Evolutionary conservation across 1,140 invertebrate genomes (phyloP).

Genomic region (Drosophila erecta): DNA sequence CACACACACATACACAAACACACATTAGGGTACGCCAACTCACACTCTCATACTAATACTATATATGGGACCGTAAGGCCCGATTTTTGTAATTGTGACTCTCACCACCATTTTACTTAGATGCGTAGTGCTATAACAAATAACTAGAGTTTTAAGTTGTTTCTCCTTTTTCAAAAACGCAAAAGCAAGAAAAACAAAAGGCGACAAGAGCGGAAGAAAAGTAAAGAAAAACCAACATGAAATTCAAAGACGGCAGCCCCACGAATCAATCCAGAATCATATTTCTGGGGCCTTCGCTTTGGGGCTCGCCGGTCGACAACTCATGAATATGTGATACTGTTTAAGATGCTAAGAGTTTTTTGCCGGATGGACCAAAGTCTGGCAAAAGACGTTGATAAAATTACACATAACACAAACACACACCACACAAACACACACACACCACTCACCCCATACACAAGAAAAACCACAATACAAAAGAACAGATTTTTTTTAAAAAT

Average conservation of each 20-base stretch:
- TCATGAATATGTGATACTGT: conserved; percentile 83
- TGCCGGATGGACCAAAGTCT: conserved; percentile 44
- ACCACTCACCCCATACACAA: neutral
- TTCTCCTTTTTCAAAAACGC: conserved; percentile 73
- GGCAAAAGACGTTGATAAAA: conserved; percentile 68
- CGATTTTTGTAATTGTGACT: conserved; percentile 75
- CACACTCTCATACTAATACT: conserved; percentile 68
- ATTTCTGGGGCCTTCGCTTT: conserved; percentile 28
- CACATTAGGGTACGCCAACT: conserved; percentile 57
- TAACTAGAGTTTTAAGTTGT: conserved; percentile 80
- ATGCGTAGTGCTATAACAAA: conserved; percentile 79
- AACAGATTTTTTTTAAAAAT: conserved; percentile 75
- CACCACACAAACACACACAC: conserved; percentile 10
- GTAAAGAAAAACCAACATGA: conserved; percentile 68
- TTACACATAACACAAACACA: conserved; percentile 40
- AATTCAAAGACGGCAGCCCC: conserved; percentile 76
- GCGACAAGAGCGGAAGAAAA: conserved; percentile 32
- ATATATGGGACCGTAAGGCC: conserved; percentile 32
- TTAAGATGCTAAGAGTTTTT: conserved; percentile 80
- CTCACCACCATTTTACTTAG: conserved; percentile 82
- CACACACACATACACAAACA: conserved; percentile 38
- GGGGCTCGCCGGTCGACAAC: conserved; percentile 74
- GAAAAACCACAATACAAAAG: conserved; percentile 14
- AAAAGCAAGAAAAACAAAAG: conserved; percentile 50
- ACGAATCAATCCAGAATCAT: conserved; percentile 11